Evolutionary conservation across 2,888 invertebrate genomes (phyloP).

Genomic region (Lapara coniferarum): DNA sequence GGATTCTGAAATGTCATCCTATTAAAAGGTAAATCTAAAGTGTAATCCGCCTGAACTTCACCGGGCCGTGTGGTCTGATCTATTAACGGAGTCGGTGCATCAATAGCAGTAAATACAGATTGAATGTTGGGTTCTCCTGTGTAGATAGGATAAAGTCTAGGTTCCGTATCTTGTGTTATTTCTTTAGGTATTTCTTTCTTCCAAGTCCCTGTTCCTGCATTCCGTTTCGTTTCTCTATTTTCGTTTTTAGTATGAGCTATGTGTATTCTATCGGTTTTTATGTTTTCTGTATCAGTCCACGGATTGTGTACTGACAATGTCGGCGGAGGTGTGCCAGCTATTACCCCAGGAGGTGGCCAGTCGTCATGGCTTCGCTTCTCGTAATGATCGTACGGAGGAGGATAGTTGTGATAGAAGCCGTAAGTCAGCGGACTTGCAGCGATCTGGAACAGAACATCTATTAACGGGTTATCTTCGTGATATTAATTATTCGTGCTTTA

Average conservation of each 20-base stretch:
- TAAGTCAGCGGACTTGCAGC: constrained; percentile 90
- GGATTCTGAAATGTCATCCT: constrained; percentile 79
- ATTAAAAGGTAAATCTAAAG: constrained; percentile 77
- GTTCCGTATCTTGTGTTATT: constrained; percentile 50
- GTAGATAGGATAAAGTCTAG: constrained; percentile 65
- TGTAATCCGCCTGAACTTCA: constrained; percentile 77
- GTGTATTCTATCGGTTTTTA: constrained; percentile 65
- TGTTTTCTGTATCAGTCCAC: constrained; percentile 48
- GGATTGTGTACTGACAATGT: constrained; percentile 51
- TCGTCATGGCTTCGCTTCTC: constrained; percentile 70
- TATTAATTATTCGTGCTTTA: constrained; percentile 61
- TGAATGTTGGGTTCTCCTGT: constrained; percentile 47
- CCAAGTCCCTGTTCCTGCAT: constrained; percentile 48
- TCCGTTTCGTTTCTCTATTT: constrained; percentile 37
- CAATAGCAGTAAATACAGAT: constrained; percentile 56
- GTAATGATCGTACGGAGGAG: constrained; percentile 74
- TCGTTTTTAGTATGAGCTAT: constrained; percentile 46
- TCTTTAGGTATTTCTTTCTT: constrained; percentile 54
- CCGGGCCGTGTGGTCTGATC: constrained; percentile 71
- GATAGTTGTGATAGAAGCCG: constrained; percentile 87
- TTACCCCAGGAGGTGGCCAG: constrained; percentile 60
- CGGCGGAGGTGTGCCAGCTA: constrained; percentile 63
- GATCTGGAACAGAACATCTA: constrained; percentile 84
- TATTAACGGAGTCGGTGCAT: constrained; percentile 58
- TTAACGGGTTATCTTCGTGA: constrained; percentile 72